Percentiles rank a stretch among this genome's conserved stretches.
Evolutionary conservation across 1,140 invertebrate species (phyloP).

Genomic region (Scaptomyza hsui): DNA sequence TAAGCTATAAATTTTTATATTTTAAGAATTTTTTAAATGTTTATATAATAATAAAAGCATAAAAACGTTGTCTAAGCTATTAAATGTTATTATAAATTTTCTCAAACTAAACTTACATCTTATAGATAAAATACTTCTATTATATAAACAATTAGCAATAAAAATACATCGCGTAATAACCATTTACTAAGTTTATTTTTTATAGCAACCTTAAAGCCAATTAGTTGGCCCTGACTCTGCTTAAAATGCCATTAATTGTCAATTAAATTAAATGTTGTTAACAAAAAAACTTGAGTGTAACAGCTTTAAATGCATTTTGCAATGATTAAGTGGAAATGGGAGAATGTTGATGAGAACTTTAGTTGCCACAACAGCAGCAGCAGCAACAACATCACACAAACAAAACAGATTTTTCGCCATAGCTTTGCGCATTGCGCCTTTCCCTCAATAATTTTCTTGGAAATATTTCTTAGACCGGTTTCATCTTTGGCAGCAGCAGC

Average conservation of each 20-base stretch:
- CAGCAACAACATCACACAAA: constrained; percentile 11
- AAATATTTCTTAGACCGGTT: constrained; percentile 82
- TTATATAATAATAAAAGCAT: too few relatives aligned
- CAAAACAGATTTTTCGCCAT: constrained; percentile 43
- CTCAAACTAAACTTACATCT: too few relatives aligned
- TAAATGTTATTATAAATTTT: too few relatives aligned
- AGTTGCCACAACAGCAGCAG: constrained; percentile 14
- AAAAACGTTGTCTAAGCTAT: too few relatives aligned
- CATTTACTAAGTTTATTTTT: background rate
- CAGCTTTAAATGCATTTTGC: constrained; percentile 49
- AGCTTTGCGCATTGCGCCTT: constrained; percentile 59
- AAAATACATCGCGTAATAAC: background rate
- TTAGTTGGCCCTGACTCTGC: background rate
- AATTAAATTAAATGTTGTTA: constrained; percentile 52
- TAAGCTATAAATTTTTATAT: too few relatives aligned
- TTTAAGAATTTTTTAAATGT: too few relatives aligned
- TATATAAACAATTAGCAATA: background rate
- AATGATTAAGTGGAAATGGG: constrained; percentile 51
- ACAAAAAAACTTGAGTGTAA: constrained; percentile 36
- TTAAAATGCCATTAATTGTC: constrained; percentile 41
- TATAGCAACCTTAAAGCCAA: background rate
- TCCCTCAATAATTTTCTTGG: constrained; percentile 82
- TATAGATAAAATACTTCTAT: too few relatives aligned
- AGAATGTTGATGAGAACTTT: constrained; percentile 71
- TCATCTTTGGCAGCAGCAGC: constrained; percentile 63